A percentile compares a stretch with the other conserved stretches of the same genome.
These are phyloP conservation scores for Cricetomys ansorgei DNA, from an alignment of 2,113 vertebrate species.

Conservation along the genomic window DNA sequence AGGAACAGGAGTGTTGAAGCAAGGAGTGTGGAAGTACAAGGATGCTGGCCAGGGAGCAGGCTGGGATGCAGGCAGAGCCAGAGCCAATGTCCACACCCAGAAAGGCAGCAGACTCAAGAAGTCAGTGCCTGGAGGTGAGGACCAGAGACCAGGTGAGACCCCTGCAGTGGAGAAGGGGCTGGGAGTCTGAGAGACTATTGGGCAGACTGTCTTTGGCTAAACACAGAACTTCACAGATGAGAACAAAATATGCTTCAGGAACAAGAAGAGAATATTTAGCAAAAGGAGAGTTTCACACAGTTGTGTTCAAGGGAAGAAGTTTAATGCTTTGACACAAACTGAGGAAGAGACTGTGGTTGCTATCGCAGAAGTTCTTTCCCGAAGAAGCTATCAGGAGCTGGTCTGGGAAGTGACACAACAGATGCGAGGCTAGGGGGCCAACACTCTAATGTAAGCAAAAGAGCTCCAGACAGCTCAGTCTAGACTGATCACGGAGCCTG, in stretches of 20 bases:
- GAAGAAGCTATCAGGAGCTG: neutral
- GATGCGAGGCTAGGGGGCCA: neutral
- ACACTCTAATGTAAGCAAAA: neutral
- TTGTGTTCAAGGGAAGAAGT: neutral
- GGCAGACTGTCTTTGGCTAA: neutral
- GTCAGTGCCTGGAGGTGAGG: neutral
- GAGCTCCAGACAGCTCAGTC: neutral
- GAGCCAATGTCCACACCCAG: neutral
- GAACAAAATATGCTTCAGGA: neutral
- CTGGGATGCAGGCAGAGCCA: neutral
- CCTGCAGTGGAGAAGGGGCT: no score
- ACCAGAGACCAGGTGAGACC: neutral
- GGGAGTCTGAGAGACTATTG: neutral
- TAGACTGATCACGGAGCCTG: slow-evolving; percentile 15
- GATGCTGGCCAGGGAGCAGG: neutral
- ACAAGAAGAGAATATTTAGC: neutral
- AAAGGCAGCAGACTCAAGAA: neutral
- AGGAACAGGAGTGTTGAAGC: neutral
- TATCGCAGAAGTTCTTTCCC: slow-evolving; percentile 25
- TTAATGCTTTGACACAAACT: neutral
- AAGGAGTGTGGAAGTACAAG: neutral
- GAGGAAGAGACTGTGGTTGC: neutral
- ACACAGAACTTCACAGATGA: neutral
- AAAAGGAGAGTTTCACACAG: slow-evolving; percentile 7
- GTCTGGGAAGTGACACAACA: neutral